These are phyloP conservation scores for Nibea coibor DNA, from an alignment of 2,113 vertebrate species.

Conservation along the genomic window DNA sequence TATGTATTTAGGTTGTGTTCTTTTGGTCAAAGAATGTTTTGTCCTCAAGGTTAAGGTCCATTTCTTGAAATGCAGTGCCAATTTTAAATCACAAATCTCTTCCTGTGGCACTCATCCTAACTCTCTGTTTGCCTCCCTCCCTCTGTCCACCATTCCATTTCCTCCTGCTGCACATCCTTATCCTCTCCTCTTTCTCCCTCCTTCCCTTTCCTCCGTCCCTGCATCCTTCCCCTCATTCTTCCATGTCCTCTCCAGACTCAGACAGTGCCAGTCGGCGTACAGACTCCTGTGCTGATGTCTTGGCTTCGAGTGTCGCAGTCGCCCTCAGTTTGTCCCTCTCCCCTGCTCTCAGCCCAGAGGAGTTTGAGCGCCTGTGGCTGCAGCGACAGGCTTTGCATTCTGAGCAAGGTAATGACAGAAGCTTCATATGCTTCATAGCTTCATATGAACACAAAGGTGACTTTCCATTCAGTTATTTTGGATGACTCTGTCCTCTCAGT, in stretches of 20 bases:
- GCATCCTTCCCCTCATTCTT: neutral
- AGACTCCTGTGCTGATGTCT: slow-evolving; percentile 12
- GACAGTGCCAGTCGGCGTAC: neutral
- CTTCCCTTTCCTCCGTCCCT: neutral
- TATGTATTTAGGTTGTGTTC: neutral
- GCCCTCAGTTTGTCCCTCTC: slow-evolving; percentile 60
- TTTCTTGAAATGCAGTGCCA: slow-evolving; percentile 18
- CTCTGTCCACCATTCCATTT: neutral
- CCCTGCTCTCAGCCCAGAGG: slow-evolving; percentile 69
- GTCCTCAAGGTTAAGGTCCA: neutral
- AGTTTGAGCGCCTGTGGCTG: slow-evolving; percentile 76
- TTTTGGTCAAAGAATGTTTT: neutral
- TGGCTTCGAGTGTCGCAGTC: neutral
- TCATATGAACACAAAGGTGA: too few species aligned
- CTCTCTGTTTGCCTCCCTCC: neutral
- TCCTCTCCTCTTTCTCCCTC: neutral
- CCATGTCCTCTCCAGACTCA: slow-evolving; percentile 31
- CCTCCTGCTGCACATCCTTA: neutral
- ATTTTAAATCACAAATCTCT: slow-evolving; percentile 25
- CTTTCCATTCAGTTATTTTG: too few species aligned
- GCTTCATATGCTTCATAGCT: too few species aligned
- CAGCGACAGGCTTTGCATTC: slow-evolving; percentile 21
- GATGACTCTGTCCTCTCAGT: too few species aligned
- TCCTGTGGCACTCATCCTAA: slow-evolving; percentile 8
- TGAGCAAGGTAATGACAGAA: slow-evolving; percentile 48